Percentiles rank a stretch among this genome's conserved stretches.
Evolutionary conservation across 2,797 vertebrate genomes (phyloP).

Genomic region (Catamblyrhynchus diadema): DNA sequence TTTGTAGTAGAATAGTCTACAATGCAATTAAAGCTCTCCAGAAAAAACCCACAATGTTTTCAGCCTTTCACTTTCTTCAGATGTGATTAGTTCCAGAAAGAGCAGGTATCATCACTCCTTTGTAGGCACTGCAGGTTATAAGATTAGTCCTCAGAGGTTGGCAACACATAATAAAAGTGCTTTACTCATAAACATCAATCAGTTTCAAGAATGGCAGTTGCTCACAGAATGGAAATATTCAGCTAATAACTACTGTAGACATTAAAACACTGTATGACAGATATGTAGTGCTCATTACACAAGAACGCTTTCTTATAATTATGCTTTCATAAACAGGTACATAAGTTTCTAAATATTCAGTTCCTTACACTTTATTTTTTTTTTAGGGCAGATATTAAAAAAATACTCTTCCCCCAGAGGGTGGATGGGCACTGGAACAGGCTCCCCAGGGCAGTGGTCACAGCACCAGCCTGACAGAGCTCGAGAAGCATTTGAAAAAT

Average conservation of each 20-base stretch:
- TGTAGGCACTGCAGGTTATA: conserved; percentile 58
- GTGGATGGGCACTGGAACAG: background rate
- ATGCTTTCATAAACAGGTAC: conserved; percentile 55
- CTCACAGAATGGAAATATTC: conserved; percentile 42
- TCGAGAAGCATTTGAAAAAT: background rate
- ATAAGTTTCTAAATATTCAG: conserved; percentile 66
- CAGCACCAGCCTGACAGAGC: background rate
- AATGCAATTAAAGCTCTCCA: conserved; percentile 47
- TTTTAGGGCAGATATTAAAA: background rate
- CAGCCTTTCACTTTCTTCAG: conserved; percentile 65
- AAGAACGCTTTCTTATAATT: conserved; percentile 61
- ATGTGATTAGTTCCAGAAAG: conserved; percentile 72
- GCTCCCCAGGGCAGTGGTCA: background rate
- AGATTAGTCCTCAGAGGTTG: conserved; percentile 65
- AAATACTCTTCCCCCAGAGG: background rate
- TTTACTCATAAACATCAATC: background rate
- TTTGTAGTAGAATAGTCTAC: conserved; percentile 50
- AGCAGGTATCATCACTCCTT: conserved; percentile 73
- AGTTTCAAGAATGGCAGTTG: background rate
- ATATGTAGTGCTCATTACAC: conserved; percentile 1
- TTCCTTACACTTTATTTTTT: conserved; percentile 25
- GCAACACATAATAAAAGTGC: background rate
- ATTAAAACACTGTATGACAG: conserved; percentile 57
- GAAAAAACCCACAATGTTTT: conserved; percentile 57
- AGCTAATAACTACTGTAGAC: conserved; percentile 56